Evolutionary conservation across 2,888 invertebrate species (phyloP).

Genomic region (Sesamia inferens): DNA sequence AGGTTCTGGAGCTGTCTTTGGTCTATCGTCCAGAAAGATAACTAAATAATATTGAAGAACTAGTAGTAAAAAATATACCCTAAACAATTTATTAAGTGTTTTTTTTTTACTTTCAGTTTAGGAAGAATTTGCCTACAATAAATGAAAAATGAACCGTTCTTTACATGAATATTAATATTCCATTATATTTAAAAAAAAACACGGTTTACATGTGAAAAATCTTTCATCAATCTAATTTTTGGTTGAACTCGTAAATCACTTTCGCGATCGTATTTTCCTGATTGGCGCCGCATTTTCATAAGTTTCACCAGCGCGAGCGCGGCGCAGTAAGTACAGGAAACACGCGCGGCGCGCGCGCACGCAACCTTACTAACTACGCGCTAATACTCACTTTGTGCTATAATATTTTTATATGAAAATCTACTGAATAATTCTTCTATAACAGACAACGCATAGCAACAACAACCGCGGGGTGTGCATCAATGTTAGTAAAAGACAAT

Average conservation of each 20-base stretch:
- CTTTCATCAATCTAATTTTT: slow-evolving; percentile 70
- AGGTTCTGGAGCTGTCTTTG: background rate
- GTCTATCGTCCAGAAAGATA: background rate
- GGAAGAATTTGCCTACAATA: background rate
- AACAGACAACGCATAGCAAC: no score
- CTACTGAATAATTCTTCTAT: background rate
- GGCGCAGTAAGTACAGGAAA: slow-evolving; percentile 76
- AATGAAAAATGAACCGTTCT: no score
- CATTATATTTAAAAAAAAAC: background rate
- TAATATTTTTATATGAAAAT: slow-evolving; percentile 7
- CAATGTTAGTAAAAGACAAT: background rate
- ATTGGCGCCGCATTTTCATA: slow-evolving; percentile 82
- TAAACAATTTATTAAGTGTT: no score
- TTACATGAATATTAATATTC: no score
- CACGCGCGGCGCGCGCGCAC: slow-evolving; percentile 67
- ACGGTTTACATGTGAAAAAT: slow-evolving; percentile 7
- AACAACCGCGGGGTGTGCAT: background rate
- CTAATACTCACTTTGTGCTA: slow-evolving; percentile 22
- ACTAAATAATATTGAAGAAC: background rate
- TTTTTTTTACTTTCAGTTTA: background rate
- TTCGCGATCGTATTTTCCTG: slow-evolving; percentile 84
- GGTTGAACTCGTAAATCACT: slow-evolving; percentile 87
- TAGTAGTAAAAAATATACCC: no score
- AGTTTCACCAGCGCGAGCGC: slow-evolving; percentile 80
- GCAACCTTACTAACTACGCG: slow-evolving; percentile 69